Percentiles rank a stretch among this genome's conserved stretches.
Conservation (phyloP, 2,888 invertebrate species). For the Drosophila niveifrons region DNA sequence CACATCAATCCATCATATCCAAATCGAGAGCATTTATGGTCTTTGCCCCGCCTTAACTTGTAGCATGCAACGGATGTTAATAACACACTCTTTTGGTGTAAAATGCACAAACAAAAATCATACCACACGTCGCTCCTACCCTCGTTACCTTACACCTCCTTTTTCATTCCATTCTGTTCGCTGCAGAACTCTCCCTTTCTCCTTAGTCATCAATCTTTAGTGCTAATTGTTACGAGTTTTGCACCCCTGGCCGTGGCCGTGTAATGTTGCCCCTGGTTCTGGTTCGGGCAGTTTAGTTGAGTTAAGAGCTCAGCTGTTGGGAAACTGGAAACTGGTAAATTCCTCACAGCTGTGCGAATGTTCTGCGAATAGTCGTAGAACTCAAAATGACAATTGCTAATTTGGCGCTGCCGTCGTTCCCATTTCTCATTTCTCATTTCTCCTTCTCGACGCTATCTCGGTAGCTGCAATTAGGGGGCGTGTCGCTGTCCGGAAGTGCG, state of each 20-base stretch:
- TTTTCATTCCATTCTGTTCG: background rate
- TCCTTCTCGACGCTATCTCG: conserved; percentile 3
- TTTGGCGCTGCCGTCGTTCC: conserved; percentile 42
- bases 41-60: conserved; percentile 23
- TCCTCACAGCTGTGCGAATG: conserved; percentile 52
- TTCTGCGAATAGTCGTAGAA: conserved; percentile 35
- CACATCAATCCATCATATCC: conserved; percentile 23
- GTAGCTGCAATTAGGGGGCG: conserved; percentile 67
- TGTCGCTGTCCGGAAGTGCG: conserved; percentile 72
- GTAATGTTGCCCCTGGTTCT: conserved; percentile 14
- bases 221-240: conserved; percentile 77
- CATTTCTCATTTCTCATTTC: background rate
- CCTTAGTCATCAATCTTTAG: conserved; percentile 70
- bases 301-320: conserved; percentile 45
- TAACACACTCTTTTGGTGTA: background rate
- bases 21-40: background rate
- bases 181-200: conserved; percentile 12
- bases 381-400: conserved; percentile 72
- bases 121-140: conserved; percentile 37
- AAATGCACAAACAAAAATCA: conserved; percentile 25
- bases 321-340: conserved; percentile 53
- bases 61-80: conserved; percentile 12
- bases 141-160: conserved; percentile 5
- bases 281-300: conserved; percentile 28
- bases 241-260: conserved; percentile 12